These are phyloP conservation scores for Holotrichia oblita DNA, from an alignment of 1,140 invertebrate genomes.

Conservation along the genomic window DNA sequence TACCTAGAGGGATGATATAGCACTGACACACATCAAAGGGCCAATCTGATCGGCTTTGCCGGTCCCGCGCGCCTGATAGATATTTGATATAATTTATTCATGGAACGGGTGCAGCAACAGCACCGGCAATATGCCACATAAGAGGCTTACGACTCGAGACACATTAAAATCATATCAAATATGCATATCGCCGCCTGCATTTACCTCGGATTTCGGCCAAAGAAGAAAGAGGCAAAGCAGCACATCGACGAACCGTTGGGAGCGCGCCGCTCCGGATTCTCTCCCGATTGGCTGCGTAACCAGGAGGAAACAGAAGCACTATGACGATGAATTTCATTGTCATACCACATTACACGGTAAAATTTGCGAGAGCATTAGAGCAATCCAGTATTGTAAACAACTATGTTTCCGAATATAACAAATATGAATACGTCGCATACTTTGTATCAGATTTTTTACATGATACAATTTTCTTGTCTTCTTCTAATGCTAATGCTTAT, in stretches of 20 bases:
- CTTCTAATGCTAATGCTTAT: too few relatives aligned
- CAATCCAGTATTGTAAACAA: background rate
- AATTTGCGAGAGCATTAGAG: background rate
- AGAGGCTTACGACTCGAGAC: constrained; percentile 62
- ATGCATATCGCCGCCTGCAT: constrained; percentile 60
- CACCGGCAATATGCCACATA: constrained; percentile 59
- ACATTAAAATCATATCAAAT: constrained; percentile 64
- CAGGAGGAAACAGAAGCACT: background rate
- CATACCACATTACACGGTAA: background rate
- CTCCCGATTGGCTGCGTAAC: background rate
- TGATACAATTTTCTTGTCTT: too few relatives aligned
- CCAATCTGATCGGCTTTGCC: constrained; percentile 60
- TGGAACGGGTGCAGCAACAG: constrained; percentile 58
- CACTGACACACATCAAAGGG: constrained; percentile 55
- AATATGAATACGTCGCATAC: too few relatives aligned
- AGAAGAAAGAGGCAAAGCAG: constrained; percentile 17
- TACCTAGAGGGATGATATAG: constrained; percentile 11
- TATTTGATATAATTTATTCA: constrained; percentile 64
- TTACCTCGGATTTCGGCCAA: constrained; percentile 56
- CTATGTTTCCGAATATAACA: too few relatives aligned
- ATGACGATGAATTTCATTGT: constrained; percentile 11
- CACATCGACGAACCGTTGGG: constrained; percentile 1
- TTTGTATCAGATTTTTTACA: too few relatives aligned
- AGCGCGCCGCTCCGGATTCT: background rate
- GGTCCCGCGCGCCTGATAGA: constrained; percentile 57